A percentile compares a stretch with the other conserved stretches of the same genome.
These are phyloP conservation scores for Lonchura striata DNA, from an alignment of 2,113 vertebrate species.

Conservation along the genomic window DNA sequence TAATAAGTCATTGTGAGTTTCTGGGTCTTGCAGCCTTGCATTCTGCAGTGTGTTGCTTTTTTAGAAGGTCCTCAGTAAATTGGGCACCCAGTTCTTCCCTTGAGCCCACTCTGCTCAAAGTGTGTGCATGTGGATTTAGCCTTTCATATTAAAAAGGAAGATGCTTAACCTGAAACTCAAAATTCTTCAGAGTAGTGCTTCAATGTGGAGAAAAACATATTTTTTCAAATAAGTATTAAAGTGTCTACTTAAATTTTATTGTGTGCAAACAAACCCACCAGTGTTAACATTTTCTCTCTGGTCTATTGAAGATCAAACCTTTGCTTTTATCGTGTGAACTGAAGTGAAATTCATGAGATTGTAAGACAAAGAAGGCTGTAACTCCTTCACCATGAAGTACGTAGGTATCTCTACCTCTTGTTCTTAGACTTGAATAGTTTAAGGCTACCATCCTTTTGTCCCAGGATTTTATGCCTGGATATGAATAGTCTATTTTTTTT, in stretches of 20 bases:
- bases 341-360: conserved; percentile 22
- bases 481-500: background rate
- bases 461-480: conserved; percentile 11
- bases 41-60: background rate
- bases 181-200: background rate
- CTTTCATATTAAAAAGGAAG: background rate
- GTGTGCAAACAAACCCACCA: background rate
- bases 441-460: background rate
- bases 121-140: background rate
- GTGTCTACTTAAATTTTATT: background rate
- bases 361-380: conserved; percentile 12
- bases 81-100: background rate
- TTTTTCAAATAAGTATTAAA: background rate
- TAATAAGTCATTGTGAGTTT: background rate
- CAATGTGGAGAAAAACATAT: background rate
- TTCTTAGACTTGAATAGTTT: conserved; percentile 56
- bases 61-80: background rate
- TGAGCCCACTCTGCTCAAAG: background rate
- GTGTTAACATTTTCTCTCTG: conserved; percentile 33
- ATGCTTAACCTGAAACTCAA: background rate
- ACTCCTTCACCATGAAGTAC: conserved; percentile 49
- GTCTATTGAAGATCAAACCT: background rate
- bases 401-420: conserved; percentile 51
- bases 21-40: background rate
- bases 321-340: background rate